Evolutionary conservation across 1,140 invertebrate species (phyloP).

Genomic region (Drosophila mayri): DNA sequence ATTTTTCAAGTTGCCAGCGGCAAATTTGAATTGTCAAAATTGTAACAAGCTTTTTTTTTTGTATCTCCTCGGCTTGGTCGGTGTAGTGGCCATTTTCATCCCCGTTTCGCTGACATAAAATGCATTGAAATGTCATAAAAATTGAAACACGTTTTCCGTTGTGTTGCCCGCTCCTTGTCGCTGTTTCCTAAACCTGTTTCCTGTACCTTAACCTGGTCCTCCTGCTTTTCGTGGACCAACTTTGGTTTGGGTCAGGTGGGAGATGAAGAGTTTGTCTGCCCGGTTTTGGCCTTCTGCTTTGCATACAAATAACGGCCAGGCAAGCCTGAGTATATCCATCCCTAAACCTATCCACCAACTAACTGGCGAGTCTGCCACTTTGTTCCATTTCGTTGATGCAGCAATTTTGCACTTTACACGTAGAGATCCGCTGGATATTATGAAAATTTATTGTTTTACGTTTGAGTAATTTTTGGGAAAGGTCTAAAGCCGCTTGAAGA

Average conservation of each 20-base stretch:
- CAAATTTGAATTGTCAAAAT: conserved; percentile 79
- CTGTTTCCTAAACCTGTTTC: conserved; percentile 7
- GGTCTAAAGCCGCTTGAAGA: conserved; percentile 5
- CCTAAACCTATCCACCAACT: background rate
- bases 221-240: conserved; percentile 39
- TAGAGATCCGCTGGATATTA: conserved; percentile 45
- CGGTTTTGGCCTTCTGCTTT: conserved; percentile 62
- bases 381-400: conserved; percentile 65
- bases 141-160: conserved; percentile 74
- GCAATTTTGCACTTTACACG: conserved; percentile 71
- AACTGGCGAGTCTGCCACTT: conserved; percentile 9
- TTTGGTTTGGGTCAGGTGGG: conserved; percentile 54
- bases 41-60: conserved; percentile 59
- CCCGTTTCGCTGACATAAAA: conserved; percentile 77
- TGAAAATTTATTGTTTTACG: conserved; percentile 78
- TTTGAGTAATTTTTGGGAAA: conserved; percentile 52
- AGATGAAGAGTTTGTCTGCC: conserved; percentile 25
- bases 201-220: conserved; percentile 1
- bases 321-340: background rate
- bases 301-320: conserved; percentile 73
- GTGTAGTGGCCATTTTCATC: conserved; percentile 35
- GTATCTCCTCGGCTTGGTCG: background rate
- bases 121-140: conserved; percentile 83
- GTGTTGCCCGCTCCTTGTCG: conserved; percentile 26
- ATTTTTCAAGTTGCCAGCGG: conserved; percentile 41